Evolutionary conservation across 2,113 vertebrate genomes (phyloP).

Genomic region (Chitala chitala): DNA sequence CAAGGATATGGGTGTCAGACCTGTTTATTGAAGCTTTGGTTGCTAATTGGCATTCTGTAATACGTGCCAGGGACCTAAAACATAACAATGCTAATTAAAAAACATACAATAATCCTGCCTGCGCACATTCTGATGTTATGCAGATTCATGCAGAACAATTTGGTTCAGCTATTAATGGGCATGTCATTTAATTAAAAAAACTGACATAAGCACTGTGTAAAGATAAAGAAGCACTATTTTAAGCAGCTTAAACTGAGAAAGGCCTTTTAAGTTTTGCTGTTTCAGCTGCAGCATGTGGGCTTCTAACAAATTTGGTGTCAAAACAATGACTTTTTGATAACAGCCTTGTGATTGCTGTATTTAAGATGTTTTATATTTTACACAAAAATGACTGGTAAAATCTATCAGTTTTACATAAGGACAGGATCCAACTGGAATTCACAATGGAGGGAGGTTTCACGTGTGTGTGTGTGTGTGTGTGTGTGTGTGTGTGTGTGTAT

Average conservation of each 20-base stretch:
- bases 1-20: too few relatives aligned
- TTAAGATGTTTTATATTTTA: too few relatives aligned
- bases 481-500: too few relatives aligned
- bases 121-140: slow-evolving; percentile 23
- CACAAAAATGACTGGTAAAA: too few relatives aligned
- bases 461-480: too few relatives aligned
- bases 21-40: not conserved
- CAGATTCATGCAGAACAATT: slow-evolving; percentile 14
- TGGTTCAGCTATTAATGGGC: slow-evolving; percentile 16
- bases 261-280: slow-evolving; percentile 7
- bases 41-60: slow-evolving; percentile 3
- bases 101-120: slow-evolving; percentile 20
- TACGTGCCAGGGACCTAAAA: not conserved
- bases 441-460: too few relatives aligned
- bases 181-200: slow-evolving; percentile 24
- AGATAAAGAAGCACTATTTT: slow-evolving; percentile 7
- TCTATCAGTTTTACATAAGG: too few relatives aligned
- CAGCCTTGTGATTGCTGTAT: too few relatives aligned
- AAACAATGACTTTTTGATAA: not conserved
- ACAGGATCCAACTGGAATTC: too few relatives aligned
- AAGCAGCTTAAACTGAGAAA: slow-evolving; percentile 7
- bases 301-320: not conserved
- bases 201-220: slow-evolving; percentile 19
- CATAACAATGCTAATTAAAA: not conserved
- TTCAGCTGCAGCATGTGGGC: not conserved